Evolutionary conservation across 2,797 vertebrate species (phyloP), one percentile per base, ranked within the genome.

Genomic region (Apogon talboti): DNA sequence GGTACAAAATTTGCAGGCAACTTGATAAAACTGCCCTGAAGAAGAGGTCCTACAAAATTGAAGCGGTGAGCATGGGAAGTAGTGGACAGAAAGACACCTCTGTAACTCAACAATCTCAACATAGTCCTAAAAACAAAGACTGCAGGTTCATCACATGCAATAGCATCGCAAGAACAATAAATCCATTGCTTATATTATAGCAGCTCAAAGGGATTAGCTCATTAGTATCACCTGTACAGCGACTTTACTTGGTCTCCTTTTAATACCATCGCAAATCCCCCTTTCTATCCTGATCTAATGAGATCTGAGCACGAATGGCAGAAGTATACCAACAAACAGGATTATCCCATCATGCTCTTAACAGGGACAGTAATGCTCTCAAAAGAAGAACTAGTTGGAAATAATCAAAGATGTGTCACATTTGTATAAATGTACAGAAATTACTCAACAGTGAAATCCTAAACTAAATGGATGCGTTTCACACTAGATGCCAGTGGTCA

Each of bases 401-500:
- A 64, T 38, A 15, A 58, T 42, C 24, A 28, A 65, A 43, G 67
- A 43, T 6, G 33, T 46, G 24, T 49, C 46, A 62, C 2, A 37
- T 44, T n/a, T 59, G n/a, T 11, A 59, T 24, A n/a, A 33, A 55
- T 54, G 33, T 10, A 3, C 15, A 21, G 8, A 75, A 71, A 47
- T 10, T 0, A 74, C 35, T 1, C 48, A 55, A 42, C 28, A 0
- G 11, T 43, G 0, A 60, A 66, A 70, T 54, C 44, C 46, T 0
- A 60, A 44, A n/a, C 37, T 51, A 61, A 77, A 44, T 11, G 0
- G 59, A 56, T 56, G 37, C 16, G 10, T 41, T 75, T 41, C 71
- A 70, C 41, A 54, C 43, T 45, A 69, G 33, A 85, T 70, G 59
- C 69, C 66, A 67, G 72, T 15, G 60, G 56, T 76, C 60, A 63